Evolutionary conservation across 2,888 invertebrate species (phyloP), one percentile per base, ranked within the genome.

Genomic region (Drosophila neutralis): DNA sequence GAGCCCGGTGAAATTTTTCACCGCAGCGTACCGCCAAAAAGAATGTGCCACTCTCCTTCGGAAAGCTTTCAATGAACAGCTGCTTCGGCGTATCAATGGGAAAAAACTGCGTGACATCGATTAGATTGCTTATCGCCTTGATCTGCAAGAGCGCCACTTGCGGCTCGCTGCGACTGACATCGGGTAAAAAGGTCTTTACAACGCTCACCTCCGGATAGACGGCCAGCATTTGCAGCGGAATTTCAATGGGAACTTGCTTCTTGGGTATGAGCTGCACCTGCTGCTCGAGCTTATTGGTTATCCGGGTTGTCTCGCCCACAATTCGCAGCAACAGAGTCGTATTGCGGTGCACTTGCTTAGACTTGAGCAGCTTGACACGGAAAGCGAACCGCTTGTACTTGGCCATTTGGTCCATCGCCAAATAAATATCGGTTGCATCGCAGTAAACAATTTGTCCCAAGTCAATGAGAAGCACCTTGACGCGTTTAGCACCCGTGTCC

Each of bases 381-480:
- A 84, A 69, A 0, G 84, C 78, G 45, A 51, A 78, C 0, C 78
- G 67, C 10, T 73, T 69, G 7, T 15, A 1, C 7, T 74, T 66
- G 4, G 72, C 52, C 72, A 79, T 77, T 6, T 42, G 36, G 3
- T 64, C 21, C 0, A 62, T 18, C 0, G 82, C 15, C 1, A 29
- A 7, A 48, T 74, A 89, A 11, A 89, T 60, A 18, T 71, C 21
- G 4, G 18, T 7, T 0, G 59, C 27, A 0, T 29, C 8, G n/a
- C 57, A 27, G 1, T 0, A 21, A 3, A 53, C 13, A 4, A 69
- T 15, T 2, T 27, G 1, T 3, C 86, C 86, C 35, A 36, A 57
- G 64, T 86, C 86, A 54, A 86, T 77, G 2, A 84, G 31, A 3
- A 60, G 76, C 4, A 82, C 48, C 2, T 63, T n/a, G 2, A 48